Evolutionary conservation across 2,797 vertebrate genomes (phyloP), one percentile per base, ranked within the genome.

Genomic region (Ctenopoma multispine): DNA sequence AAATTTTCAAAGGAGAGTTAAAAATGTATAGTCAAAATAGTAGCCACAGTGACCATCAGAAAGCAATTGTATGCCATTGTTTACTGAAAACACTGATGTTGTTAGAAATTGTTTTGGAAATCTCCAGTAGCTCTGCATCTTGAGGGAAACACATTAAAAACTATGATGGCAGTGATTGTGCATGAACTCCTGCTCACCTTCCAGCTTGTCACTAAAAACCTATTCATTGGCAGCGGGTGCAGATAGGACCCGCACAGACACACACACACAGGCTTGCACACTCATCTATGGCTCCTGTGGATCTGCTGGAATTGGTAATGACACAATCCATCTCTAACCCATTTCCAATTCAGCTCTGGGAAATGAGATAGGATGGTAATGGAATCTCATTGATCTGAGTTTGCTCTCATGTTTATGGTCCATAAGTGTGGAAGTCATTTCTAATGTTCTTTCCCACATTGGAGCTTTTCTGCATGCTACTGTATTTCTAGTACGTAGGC

Each of bases 311-410:
- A 93, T 91, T 88, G 89, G 87, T 94, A 94, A 94, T 92, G 93
- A 90, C 90, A 77, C 85, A 73, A 94, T 94, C 91, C 92, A 93
- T 94, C 91, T 92, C 91, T 83, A 86, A 87, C 85, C 89, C 83
- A 87, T 92, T 93, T 92, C 85, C 90, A 91, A 90, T 92, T 89
- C 90, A 89, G 91, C 81, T 82, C 72, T 90, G 89, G 89, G 87
- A 91, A 92, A 92, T 93, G 90, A 92, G 90, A 91, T 91, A 85
- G 91, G 89, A 89, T 86, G 86, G 90, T 92, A 94, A 93, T 93
- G 90, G 90, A 92, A 92, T 93, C 89, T 89, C 91, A 93, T 93
- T 93, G 92, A 93, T 93, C 92, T 93, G 91, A 87, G 85, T 92
- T 93, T 92, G 87, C 89, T 75, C 91, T 91, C 84, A 86, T 93